Percentiles rank a stretch among this genome's conserved stretches.
These are phyloP conservation scores for Bombus waltoni DNA, from an alignment of 1,140 invertebrate genomes.

Conservation along the genomic window DNA sequence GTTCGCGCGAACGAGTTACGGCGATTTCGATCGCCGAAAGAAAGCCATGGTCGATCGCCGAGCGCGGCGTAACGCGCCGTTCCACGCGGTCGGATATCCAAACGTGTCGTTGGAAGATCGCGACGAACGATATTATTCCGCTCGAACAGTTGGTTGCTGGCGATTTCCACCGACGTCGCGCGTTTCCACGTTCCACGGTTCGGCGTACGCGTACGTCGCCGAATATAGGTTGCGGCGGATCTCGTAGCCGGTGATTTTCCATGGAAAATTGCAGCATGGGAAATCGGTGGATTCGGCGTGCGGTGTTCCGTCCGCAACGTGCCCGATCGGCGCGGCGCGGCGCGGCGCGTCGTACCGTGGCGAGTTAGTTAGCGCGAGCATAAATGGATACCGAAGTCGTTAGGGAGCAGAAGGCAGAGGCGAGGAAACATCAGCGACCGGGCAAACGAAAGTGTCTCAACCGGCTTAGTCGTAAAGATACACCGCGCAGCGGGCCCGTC, in stretches of 20 bases:
- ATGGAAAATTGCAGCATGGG: too few species aligned
- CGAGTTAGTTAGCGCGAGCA: background rate
- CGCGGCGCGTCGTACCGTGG: background rate
- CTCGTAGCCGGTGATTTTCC: too few species aligned
- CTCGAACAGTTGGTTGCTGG: background rate
- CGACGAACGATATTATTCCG: background rate
- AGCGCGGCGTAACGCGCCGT: too few species aligned
- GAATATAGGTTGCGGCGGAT: too few species aligned
- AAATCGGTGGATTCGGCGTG: too few species aligned
- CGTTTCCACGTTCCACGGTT: too few species aligned
- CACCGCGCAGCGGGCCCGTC: slow-evolving; percentile 56
- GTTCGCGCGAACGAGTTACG: too few species aligned
- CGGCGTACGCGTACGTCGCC: too few species aligned
- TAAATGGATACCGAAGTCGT: slow-evolving; percentile 14
- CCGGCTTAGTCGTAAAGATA: slow-evolving; percentile 59
- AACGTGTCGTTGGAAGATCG: background rate
- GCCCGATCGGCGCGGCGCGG: background rate
- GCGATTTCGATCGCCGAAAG: fast-evolving
- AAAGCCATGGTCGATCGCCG: too few species aligned
- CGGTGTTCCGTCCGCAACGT: background rate
- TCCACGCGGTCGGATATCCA: too few species aligned
- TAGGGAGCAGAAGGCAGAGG: background rate
- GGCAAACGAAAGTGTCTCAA: slow-evolving; percentile 41
- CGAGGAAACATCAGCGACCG: background rate
- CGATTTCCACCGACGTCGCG: too few species aligned